phyloP scores from a whole-genome alignment of 2,113 vertebrate species.

The Protomyctophum bolini region DNA sequence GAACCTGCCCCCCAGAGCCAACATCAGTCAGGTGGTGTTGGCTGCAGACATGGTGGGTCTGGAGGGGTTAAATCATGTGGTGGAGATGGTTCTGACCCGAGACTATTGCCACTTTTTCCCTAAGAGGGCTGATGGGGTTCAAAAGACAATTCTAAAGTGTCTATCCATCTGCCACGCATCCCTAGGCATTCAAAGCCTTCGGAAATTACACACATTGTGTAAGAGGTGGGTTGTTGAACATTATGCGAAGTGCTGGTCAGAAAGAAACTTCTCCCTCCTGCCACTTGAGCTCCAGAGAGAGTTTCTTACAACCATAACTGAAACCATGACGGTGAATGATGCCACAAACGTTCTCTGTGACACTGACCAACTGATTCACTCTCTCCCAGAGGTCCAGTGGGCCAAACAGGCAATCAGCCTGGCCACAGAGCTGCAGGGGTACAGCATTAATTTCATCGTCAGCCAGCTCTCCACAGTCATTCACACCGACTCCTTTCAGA shows the following conservation, averaged over 20 bases:
- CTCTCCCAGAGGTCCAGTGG: conserved; percentile 93
- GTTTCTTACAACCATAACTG: conserved; percentile 83
- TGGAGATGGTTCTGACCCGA: conserved; percentile 88
- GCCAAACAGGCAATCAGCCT: conserved; percentile 82
- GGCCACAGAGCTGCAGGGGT: conserved; percentile 84
- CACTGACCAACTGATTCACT: conserved; percentile 85
- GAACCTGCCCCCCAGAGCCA: conserved; percentile 86
- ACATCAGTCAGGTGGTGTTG: conserved; percentile 84
- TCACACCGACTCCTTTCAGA: conserved; percentile 82
- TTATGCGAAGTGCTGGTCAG: conserved; percentile 91
- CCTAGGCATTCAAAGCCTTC: conserved; percentile 69
- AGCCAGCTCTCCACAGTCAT: conserved; percentile 81
- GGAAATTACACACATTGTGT: conserved; percentile 85
- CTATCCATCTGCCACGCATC: conserved; percentile 86
- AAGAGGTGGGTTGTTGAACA: conserved; percentile 91
- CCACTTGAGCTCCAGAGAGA: conserved; percentile 86
- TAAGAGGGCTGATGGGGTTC: conserved; percentile 88
- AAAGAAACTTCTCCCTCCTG: conserved; percentile 89
- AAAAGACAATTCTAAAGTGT: conserved; percentile 87
- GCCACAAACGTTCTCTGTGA: conserved; percentile 85
- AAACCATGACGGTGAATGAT: conserved; percentile 86
- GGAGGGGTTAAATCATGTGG: conserved; percentile 91
- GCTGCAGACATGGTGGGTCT: conserved; percentile 94
- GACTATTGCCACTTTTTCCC: conserved; percentile 96
- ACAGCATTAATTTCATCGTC: conserved; percentile 84